A percentile compares a stretch with the other conserved stretches of the same genome.
Conservation (phyloP, 2,797 vertebrate species). For the Eospalax fontanierii region DNA sequence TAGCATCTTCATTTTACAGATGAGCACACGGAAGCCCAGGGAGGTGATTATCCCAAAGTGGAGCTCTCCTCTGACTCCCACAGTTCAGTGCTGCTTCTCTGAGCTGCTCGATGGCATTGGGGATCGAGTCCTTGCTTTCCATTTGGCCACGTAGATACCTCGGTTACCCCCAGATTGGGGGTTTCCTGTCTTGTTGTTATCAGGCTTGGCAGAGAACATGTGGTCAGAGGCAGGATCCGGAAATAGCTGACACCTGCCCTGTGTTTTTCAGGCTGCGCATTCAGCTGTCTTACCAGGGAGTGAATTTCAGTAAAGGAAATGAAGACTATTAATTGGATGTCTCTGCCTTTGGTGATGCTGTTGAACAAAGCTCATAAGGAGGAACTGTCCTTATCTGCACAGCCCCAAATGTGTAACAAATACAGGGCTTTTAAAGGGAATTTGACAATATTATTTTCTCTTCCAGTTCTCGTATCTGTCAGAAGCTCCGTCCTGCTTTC, state of each 20-base stretch:
- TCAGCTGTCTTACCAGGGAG: not conserved
- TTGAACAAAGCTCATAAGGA: not conserved
- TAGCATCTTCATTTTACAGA: constrained; percentile 66
- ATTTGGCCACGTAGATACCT: not conserved
- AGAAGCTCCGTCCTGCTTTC: fast-evolving
- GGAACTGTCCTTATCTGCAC: not conserved
- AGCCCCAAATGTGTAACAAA: not conserved
- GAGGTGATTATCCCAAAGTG: constrained; percentile 17
- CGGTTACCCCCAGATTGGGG: not conserved
- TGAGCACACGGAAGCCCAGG: constrained; percentile 24
- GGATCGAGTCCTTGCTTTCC: constrained; percentile 53
- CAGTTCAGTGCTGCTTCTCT: not conserved
- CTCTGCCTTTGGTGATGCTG: constrained; percentile 8
- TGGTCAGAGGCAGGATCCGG: not conserved
- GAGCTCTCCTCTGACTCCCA: not conserved
- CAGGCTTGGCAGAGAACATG: not conserved
- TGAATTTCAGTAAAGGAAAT: not conserved
- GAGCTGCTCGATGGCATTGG: not conserved
- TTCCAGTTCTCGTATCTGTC: not conserved
- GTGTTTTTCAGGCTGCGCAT: not conserved
- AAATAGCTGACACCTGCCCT: not conserved
- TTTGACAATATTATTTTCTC: not conserved
- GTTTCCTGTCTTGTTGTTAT: not conserved
- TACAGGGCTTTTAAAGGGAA: not conserved
- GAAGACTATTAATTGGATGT: not conserved